Evolutionary conservation across 2,797 vertebrate genomes (phyloP).

Genomic region (Nannoperca obscura): DNA sequence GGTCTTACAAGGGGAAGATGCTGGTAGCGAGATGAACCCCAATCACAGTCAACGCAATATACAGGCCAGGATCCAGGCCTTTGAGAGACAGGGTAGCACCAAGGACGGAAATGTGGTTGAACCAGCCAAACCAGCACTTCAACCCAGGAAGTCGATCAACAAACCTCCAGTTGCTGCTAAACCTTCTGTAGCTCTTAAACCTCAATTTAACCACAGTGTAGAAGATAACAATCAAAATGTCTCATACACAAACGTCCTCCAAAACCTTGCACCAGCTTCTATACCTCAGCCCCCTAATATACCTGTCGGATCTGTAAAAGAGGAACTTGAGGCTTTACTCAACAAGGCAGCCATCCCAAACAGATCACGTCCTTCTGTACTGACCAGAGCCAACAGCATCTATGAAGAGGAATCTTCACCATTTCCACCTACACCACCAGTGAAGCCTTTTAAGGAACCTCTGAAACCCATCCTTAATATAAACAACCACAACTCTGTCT

Average conservation of each 20-base stretch:
- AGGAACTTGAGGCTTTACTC: constrained; percentile 69
- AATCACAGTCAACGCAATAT: constrained; percentile 87
- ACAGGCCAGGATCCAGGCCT: constrained; percentile 91
- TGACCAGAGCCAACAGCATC: constrained; percentile 80
- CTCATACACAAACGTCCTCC: constrained; percentile 62
- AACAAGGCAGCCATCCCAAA: constrained; percentile 65
- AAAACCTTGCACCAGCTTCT: constrained; percentile 67
- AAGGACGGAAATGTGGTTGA: constrained; percentile 73
- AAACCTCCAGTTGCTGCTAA: constrained; percentile 87
- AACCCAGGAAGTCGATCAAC: constrained; percentile 82
- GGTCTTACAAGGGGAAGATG: constrained; percentile 58
- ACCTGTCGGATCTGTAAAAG: constrained; percentile 64
- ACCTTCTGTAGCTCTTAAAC: constrained; percentile 86
- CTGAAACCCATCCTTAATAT: constrained; percentile 89
- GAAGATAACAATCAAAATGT: constrained; percentile 77
- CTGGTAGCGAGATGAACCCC: constrained; percentile 84
- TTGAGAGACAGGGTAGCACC: constrained; percentile 87
- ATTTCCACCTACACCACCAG: constrained; percentile 51
- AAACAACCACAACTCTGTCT: constrained; percentile 88
- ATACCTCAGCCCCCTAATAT: constrained; percentile 86
- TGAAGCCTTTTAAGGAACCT: constrained; percentile 82
- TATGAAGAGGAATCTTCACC: constrained; percentile 73
- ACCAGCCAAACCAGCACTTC: constrained; percentile 83
- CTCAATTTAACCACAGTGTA: constrained; percentile 64
- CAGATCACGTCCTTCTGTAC: constrained; percentile 75